Percentiles rank a stretch among this genome's conserved stretches.
Conservation (phyloP, 2,888 invertebrate species). For the Cremastobaeus sp. region DNA sequence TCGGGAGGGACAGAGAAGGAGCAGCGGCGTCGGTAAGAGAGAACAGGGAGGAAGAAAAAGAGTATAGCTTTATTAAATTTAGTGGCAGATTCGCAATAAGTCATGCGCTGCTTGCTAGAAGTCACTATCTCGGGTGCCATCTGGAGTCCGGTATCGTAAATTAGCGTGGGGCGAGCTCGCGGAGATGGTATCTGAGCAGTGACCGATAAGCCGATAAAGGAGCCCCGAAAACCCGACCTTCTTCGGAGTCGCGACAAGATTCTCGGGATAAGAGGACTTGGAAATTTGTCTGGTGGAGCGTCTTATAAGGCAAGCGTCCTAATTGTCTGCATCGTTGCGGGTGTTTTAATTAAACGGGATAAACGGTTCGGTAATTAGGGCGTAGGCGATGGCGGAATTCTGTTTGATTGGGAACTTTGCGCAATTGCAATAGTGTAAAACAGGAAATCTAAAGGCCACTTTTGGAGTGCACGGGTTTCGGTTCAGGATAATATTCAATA, state of each 20-base stretch:
- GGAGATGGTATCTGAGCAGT: slow-evolving; percentile 27
- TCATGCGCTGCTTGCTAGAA: slow-evolving; percentile 64
- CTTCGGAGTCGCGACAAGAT: slow-evolving; percentile 35
- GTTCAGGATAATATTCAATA: too few relatives aligned
- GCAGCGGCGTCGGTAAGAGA: slow-evolving; percentile 23
- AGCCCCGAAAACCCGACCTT: slow-evolving; percentile 40
- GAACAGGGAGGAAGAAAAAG: slow-evolving; percentile 4
- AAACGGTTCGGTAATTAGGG: slow-evolving; percentile 49
- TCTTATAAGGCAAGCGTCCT: slow-evolving; percentile 52
- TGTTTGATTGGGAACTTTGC: too few relatives aligned
- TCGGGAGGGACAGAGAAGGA: neutral
- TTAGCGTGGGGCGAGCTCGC: slow-evolving; percentile 53
- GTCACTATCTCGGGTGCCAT: slow-evolving; percentile 61
- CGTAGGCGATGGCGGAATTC: slow-evolving; percentile 34
- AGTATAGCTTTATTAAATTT: slow-evolving; percentile 70
- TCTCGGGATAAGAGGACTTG: slow-evolving; percentile 28
- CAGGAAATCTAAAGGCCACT: too few relatives aligned
- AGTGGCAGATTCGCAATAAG: slow-evolving; percentile 67
- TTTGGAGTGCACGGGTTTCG: too few relatives aligned
- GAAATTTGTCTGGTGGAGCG: slow-evolving; percentile 36
- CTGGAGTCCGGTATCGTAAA: slow-evolving; percentile 58
- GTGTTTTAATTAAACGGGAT: slow-evolving; percentile 45
- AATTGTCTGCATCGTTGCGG: slow-evolving; percentile 33
- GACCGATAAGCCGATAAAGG: slow-evolving; percentile 53
- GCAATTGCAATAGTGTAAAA: too few relatives aligned